Conservation (phyloP, 2,888 invertebrate genomes). For the Drosophila rubida region DNA sequence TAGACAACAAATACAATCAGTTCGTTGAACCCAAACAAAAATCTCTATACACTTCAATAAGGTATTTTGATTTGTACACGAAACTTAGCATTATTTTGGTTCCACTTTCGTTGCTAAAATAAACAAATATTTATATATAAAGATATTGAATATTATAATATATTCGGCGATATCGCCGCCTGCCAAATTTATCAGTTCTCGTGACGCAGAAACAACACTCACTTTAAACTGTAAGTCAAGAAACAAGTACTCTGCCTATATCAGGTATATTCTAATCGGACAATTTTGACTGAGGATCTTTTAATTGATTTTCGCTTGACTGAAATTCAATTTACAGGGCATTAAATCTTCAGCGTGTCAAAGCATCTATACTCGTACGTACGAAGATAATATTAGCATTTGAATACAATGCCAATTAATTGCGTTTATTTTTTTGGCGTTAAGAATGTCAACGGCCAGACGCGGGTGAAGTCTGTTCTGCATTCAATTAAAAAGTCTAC, state of each 20-base stretch:
- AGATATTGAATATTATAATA: not conserved
- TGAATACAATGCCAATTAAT: slow-evolving; percentile 25
- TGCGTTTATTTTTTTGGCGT: slow-evolving; percentile 7
- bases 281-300: not conserved
- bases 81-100: not conserved
- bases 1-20: slow-evolving; percentile 25
- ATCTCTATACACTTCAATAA: slow-evolving; percentile 3
- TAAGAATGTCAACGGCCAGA: slow-evolving; percentile 35
- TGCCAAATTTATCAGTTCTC: not conserved
- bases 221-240: not conserved
- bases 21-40: slow-evolving; percentile 39
- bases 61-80: not conserved
- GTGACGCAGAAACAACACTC: not conserved
- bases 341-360: slow-evolving; percentile 6
- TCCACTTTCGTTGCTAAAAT: not conserved
- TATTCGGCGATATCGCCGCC: not conserved
- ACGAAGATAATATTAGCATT: slow-evolving; percentile 4
- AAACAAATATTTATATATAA: not conserved
- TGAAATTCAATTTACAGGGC: not conserved
- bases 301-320: not conserved
- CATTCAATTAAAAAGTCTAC: slow-evolving; percentile 7
- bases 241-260: not conserved
- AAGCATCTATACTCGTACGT: not conserved
- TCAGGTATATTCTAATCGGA: not conserved
- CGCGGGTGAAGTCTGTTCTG: slow-evolving; percentile 3